These are phyloP conservation scores for Trichogramma dendrolimi DNA, from an alignment of 2,888 invertebrate species.

Conservation along the genomic window DNA sequence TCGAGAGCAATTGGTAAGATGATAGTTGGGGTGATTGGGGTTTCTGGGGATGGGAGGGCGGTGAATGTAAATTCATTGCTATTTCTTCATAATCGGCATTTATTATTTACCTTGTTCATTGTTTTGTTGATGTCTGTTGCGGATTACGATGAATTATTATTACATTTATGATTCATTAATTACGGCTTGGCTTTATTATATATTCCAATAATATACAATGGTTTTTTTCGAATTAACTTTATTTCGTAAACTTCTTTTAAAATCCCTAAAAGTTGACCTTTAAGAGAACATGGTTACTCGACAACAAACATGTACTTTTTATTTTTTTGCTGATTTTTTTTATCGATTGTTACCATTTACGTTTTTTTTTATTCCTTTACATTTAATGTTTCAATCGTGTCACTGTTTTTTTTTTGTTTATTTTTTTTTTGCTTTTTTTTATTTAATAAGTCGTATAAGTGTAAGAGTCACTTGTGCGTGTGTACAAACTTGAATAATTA, in stretches of 20 bases:
- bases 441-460: slow-evolving; percentile 35
- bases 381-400: slow-evolving; percentile 43
- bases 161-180: not conserved
- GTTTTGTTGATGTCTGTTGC: no score
- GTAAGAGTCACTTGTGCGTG: slow-evolving; percentile 49
- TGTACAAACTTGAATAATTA: slow-evolving; percentile 50
- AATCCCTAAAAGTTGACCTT: slow-evolving; percentile 46
- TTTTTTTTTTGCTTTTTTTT: no score
- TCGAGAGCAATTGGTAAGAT: no score
- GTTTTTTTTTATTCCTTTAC: slow-evolving; percentile 40
- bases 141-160: slow-evolving; percentile 15
- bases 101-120: slow-evolving; percentile 15
- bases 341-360: not conserved
- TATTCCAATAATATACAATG: no score
- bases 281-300: slow-evolving; percentile 48
- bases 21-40: no score
- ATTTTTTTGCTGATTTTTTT: slow-evolving; percentile 31
- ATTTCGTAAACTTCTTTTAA: slow-evolving; percentile 29
- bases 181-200: no score
- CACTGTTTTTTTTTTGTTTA: slow-evolving; percentile 28
- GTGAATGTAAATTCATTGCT: no score
- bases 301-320: slow-evolving; percentile 47
- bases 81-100: not conserved
- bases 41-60: no score
- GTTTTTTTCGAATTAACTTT: slow-evolving; percentile 19